Evolutionary conservation across 2,113 vertebrate species (phyloP).

Genomic region (Peromyscus leucopus): DNA sequence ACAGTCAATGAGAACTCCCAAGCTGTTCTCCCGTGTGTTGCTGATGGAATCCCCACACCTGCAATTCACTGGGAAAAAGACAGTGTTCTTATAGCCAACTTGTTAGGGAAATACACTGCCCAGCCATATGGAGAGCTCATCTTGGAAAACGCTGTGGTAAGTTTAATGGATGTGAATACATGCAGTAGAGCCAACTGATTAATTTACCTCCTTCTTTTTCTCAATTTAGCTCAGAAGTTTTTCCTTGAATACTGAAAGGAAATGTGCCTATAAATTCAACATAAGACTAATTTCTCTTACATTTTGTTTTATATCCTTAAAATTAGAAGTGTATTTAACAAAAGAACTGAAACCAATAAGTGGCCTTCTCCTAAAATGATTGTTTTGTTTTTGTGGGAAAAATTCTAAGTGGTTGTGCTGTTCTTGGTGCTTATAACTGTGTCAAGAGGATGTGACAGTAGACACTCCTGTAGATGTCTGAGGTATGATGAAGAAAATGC

Average conservation of each 20-base stretch:
- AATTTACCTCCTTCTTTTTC: conserved; percentile 16
- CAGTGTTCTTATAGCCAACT: conserved; percentile 85
- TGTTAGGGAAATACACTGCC: conserved; percentile 88
- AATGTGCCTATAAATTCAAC: neutral
- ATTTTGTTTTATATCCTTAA: neutral
- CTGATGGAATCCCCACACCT: conserved; percentile 94
- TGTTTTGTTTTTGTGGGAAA: conserved; percentile 39
- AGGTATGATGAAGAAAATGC: neutral
- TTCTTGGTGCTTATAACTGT: neutral
- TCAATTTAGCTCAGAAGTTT: conserved; percentile 18
- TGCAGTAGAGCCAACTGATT: neutral
- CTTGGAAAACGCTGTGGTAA: conserved; percentile 92
- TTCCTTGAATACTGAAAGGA: conserved; percentile 44
- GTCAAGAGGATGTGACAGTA: too few species aligned
- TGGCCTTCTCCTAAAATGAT: neutral
- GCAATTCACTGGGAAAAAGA: conserved; percentile 92
- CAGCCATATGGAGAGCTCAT: conserved; percentile 93
- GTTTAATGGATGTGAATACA: conserved; percentile 49
- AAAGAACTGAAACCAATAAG: neutral
- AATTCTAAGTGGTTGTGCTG: neutral
- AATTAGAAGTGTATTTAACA: neutral
- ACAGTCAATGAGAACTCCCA: conserved; percentile 88
- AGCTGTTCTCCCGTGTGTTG: conserved; percentile 90
- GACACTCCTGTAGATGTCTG: neutral
- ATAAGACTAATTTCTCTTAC: neutral